Conservation (phyloP, 2,888 invertebrate species). For the Thecocarcelia acutangulata region DNA sequence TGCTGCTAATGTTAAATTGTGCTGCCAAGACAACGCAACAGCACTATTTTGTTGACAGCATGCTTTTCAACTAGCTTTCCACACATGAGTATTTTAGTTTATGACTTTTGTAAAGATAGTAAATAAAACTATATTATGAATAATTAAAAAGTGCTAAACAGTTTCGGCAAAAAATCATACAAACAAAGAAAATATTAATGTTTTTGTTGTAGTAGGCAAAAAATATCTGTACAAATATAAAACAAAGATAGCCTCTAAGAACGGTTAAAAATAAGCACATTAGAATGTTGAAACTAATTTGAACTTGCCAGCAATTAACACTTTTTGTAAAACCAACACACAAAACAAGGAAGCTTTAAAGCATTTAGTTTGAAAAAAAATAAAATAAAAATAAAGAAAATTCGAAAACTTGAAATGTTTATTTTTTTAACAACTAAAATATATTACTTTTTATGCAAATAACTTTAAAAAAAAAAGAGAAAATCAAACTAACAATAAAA, state of each 20-base stretch:
- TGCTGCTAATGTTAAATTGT: constrained; percentile 37
- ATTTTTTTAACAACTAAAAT: too few species aligned
- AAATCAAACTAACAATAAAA: too few species aligned
- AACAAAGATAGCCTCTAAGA: constrained; percentile 1
- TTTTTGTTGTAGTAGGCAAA: too few species aligned
- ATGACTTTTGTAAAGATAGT: constrained; percentile 6
- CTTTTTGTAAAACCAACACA: not conserved
- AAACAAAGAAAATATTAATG: constrained; percentile 41
- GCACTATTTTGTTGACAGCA: constrained; percentile 22
- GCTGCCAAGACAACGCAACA: not conserved
- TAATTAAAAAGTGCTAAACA: constrained; percentile 55
- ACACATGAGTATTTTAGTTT: constrained; percentile 16
- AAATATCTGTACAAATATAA: not conserved
- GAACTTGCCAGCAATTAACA: constrained; percentile 41
- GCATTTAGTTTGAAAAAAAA: not conserved
- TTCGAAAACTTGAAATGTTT: too few species aligned
- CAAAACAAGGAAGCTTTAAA: not conserved
- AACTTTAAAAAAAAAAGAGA: too few species aligned
- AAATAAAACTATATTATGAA: constrained; percentile 12
- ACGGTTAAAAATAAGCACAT: constrained; percentile 25
- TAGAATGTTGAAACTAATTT: constrained; percentile 39
- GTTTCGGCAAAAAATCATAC: constrained; percentile 13
- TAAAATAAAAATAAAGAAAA: too few species aligned
- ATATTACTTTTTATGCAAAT: too few species aligned
- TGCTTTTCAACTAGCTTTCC: not conserved